Conservation (phyloP, 2,113 vertebrate species). For the Eubucco bourcierii region DNA sequence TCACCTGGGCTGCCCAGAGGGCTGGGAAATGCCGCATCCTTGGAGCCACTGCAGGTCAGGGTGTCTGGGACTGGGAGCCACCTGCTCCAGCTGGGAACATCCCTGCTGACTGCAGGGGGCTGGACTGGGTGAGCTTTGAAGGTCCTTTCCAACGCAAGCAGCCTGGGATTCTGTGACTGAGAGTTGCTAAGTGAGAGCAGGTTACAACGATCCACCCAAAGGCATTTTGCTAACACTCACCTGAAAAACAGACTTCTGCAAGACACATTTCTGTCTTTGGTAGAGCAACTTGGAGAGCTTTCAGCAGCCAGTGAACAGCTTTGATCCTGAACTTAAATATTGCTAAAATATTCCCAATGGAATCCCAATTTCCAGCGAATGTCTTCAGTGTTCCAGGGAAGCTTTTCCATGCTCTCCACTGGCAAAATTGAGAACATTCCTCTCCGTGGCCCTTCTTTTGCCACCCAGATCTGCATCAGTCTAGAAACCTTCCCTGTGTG, state of each 20-base stretch:
- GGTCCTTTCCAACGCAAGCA: too few species aligned
- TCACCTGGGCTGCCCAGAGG: too few species aligned
- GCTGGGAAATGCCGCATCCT: too few species aligned
- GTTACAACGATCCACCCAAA: background rate
- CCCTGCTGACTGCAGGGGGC: too few species aligned
- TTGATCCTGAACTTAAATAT: background rate
- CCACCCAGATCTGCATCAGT: background rate
- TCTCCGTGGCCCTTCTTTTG: background rate
- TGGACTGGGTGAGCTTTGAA: too few species aligned
- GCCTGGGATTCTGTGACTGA: too few species aligned
- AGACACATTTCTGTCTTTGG: background rate
- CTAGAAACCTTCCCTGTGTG: background rate
- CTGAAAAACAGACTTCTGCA: background rate
- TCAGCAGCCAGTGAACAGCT: background rate
- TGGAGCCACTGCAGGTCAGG: too few species aligned
- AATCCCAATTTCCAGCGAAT: background rate
- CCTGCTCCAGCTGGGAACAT: too few species aligned
- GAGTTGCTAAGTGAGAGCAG: background rate
- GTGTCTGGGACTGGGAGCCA: too few species aligned
- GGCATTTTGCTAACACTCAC: background rate
- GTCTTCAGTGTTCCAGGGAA: background rate
- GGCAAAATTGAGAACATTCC: background rate
- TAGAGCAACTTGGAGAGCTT: background rate
- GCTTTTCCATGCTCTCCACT: background rate
- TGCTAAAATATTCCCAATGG: background rate